Conservation (phyloP, 2,113 vertebrate genomes). For the Caranx melampygus region DNA sequence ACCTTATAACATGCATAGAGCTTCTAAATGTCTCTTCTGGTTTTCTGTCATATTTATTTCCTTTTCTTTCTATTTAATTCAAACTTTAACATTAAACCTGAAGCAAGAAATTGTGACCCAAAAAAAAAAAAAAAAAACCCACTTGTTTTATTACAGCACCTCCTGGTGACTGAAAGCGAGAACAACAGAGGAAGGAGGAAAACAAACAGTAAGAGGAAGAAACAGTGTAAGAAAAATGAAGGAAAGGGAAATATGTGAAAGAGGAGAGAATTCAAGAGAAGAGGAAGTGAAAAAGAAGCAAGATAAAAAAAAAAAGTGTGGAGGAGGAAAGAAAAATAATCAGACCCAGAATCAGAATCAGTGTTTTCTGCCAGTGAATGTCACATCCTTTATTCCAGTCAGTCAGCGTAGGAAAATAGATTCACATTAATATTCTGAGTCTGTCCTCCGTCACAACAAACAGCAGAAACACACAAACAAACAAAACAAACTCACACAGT, state of each 20-base stretch:
- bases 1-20: no score
- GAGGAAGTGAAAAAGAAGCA: background rate
- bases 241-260: no score
- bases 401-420: slow-evolving; percentile 72
- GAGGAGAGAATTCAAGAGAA: background rate
- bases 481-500: slow-evolving; percentile 10
- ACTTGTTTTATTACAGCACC: background rate
- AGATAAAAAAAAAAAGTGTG: no score
- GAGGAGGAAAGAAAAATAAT: background rate
- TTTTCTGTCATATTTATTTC: no score
- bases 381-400: slow-evolving; percentile 69
- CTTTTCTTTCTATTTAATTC: no score
- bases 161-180: background rate
- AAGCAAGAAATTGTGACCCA: background rate
- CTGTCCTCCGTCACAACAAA: slow-evolving; percentile 55
- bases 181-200: background rate
- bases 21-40: no score
- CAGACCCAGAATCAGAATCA: background rate
- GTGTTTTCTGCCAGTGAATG: slow-evolving; percentile 34
- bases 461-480: slow-evolving; percentile 14
- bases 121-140: background rate
- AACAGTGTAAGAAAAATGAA: background rate
- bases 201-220: no score
- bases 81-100: no score
- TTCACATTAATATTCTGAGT: slow-evolving; percentile 57